Evolutionary conservation across 2,113 vertebrate species (phyloP).

Genomic region (Callionymus lyra): DNA sequence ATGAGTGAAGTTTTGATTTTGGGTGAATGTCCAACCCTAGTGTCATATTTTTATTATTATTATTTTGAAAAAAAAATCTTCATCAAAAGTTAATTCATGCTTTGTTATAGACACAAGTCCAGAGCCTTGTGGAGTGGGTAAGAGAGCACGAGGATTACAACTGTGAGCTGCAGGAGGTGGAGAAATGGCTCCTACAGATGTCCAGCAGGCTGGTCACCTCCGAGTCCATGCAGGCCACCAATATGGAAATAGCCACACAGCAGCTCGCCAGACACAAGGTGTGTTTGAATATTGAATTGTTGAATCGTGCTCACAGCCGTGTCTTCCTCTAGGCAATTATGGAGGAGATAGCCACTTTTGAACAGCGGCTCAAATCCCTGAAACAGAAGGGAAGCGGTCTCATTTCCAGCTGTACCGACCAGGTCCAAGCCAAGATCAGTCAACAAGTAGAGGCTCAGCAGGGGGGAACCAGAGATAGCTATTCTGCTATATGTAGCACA

Average conservation of each 20-base stretch:
- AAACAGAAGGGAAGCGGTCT: constrained; percentile 79
- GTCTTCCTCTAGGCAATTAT: constrained; percentile 78
- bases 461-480: constrained; percentile 87
- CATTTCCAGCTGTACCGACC: constrained; percentile 75
- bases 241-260: constrained; percentile 83
- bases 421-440: constrained; percentile 80
- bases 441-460: constrained; percentile 80
- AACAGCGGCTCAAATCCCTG: constrained; percentile 79
- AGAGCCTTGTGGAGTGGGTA: constrained; percentile 74
- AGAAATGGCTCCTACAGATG: constrained; percentile 94
- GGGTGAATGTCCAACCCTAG: too few relatives aligned
- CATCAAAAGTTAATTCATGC: too few relatives aligned
- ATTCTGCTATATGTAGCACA: constrained; percentile 91
- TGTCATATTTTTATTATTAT: too few relatives aligned
- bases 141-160: constrained; percentile 91
- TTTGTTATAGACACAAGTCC: constrained; percentile 67
- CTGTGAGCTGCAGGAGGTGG: constrained; percentile 83
- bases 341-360: constrained; percentile 93
- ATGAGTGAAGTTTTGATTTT: too few relatives aligned
- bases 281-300: background rate
- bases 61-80: too few relatives aligned
- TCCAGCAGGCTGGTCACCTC: constrained; percentile 81
- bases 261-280: constrained; percentile 95
- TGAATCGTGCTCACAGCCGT: background rate
- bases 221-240: constrained; percentile 77